Evolutionary conservation across 2,797 vertebrate genomes (phyloP).

Genomic region (Pteropus rufus): DNA sequence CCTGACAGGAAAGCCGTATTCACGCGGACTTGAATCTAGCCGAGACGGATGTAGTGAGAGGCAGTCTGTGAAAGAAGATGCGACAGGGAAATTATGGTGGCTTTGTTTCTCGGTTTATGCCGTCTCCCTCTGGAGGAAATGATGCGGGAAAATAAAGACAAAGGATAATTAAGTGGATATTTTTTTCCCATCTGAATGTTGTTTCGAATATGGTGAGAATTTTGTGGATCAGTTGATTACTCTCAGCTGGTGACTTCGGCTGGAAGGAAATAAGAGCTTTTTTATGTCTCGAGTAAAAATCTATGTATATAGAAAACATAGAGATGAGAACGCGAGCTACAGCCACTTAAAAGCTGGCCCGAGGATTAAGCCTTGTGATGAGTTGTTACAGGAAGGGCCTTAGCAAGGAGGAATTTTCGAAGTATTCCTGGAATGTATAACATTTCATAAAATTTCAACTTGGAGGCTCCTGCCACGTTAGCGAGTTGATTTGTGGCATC

Average conservation of each 20-base stretch:
- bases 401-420: accelerated
- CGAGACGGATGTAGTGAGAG: neutral
- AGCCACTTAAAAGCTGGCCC: no score
- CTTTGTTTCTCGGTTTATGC: neutral
- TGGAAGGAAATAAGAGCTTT: neutral
- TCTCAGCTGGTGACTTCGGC: neutral
- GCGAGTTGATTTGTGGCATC: neutral
- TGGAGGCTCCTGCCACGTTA: neutral
- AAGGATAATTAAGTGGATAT: accelerated
- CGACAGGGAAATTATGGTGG: neutral
- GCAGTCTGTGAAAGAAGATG: neutral
- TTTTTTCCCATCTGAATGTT: neutral
- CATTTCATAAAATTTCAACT: neutral
- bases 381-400: accelerated
- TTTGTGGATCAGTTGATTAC: neutral
- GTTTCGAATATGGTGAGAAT: neutral
- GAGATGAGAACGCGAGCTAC: neutral
- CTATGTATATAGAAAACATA: no score
- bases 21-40: neutral
- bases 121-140: neutral
- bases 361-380: accelerated
- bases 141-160: neutral
- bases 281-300: no score
- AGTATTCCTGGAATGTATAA: neutral
- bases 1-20: neutral